Evolutionary conservation across 2,888 invertebrate genomes (phyloP), one percentile per base, ranked within the genome.

Genomic region (Hoplodrina ambigua): DNA sequence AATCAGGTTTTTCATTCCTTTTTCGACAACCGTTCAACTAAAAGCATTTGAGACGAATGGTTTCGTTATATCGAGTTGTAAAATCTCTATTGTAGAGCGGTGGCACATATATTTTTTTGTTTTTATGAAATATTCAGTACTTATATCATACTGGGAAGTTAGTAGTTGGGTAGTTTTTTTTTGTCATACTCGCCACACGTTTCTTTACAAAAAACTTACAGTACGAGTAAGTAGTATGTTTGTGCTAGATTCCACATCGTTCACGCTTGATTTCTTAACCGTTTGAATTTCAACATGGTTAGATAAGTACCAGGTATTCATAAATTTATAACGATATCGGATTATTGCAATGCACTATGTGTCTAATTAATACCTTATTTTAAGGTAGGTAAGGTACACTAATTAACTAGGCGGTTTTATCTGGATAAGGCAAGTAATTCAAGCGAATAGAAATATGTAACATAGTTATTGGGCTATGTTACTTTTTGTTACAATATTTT

Each of bases 251-350:
- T 72, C 83, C 81, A 74, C 55, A 76, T 54, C 65, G 76, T 85
- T 86, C 82, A 85, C 76, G 85, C 82, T 82, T 83, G 82, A 83
- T 85, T 85, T 81, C 84, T 69, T 81, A 82, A 78, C 81, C 74
- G 78, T 79, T 65, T 70, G 64, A 75, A 69, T 86, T 87, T 82
- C 87, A 73, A 86, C 83, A 87, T 65, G 44, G 63, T 69, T 73
- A 74, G 55, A 84, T 72, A 77, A 84, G 72, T 74, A 37, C 76
- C 72, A 74, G 79, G 71, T 78, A 82, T 82, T 86, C 73, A 80
- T 78, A 71, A 82, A 82, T 67, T 53, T 53, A 72, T 71, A 61
- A 65, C 64, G 72, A 81, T 86, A 80, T 82, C 75, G 75, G 44
- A 56, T 58, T 74, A 50, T 62, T 67, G 80, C 67, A 80, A 68